Conservation (phyloP, 2,113 vertebrate species). For the Isichthys henryi region DNA sequence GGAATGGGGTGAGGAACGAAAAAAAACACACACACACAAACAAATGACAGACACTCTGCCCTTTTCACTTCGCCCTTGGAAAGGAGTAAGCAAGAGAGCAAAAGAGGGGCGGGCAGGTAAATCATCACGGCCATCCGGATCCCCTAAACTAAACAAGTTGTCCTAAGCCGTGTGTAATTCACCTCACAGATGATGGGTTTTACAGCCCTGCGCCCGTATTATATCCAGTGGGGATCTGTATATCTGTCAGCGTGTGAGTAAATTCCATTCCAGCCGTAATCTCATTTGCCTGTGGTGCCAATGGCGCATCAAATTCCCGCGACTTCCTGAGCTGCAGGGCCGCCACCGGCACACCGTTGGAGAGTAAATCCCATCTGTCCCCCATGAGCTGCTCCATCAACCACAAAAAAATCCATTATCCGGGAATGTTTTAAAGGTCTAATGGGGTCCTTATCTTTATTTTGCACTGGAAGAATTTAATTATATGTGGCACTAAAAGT, state of each 20-base stretch:
- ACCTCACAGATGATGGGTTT: slow-evolving; percentile 64
- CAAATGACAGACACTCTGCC: slow-evolving; percentile 20
- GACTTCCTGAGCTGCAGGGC: slow-evolving; percentile 36
- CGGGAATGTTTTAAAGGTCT: slow-evolving; percentile 57
- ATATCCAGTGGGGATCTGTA: slow-evolving; percentile 61
- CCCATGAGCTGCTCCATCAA: slow-evolving; percentile 56
- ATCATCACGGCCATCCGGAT: slow-evolving; percentile 51
- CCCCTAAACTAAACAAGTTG: slow-evolving; percentile 64
- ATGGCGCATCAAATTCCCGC: slow-evolving; percentile 54
- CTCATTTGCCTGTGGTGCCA: slow-evolving; percentile 65
- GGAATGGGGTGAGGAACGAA: neutral
- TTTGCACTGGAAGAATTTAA: slow-evolving; percentile 54
- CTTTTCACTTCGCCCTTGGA: slow-evolving; percentile 22
- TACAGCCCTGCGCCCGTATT: slow-evolving; percentile 55
- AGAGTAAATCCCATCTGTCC: slow-evolving; percentile 59
- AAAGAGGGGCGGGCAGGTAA: slow-evolving; percentile 40
- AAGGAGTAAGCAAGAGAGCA: neutral
- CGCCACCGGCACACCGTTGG: slow-evolving; percentile 26
- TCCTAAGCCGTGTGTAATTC: slow-evolving; percentile 61
- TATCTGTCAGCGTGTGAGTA: slow-evolving; percentile 63
- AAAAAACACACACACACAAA: neutral
- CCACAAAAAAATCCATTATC: slow-evolving; percentile 56
- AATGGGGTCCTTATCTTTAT: slow-evolving; percentile 67
- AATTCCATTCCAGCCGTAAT: slow-evolving; percentile 59
- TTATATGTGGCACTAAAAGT: slow-evolving; percentile 45